Base-by-base conservation (phyloP, 2,113 vertebrate species). In the Apodemus sylvaticus region DNA sequence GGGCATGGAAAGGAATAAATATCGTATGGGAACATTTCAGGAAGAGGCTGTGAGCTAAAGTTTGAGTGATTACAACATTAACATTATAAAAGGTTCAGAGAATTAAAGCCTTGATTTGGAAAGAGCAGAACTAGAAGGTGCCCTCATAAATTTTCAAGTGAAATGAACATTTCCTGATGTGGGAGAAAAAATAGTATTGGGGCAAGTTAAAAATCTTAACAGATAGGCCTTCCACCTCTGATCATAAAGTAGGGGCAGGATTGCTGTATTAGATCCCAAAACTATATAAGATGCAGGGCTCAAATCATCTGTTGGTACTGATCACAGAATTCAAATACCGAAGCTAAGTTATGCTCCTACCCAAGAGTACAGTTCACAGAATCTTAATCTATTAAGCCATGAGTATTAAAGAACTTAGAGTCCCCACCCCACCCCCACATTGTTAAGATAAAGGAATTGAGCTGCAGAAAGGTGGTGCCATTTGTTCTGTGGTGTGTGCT, bases 81-180 rank as follows among this genome's bases (percentile, higher is more conserved):
- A 78, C 55, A 73, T 39, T 77, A 55, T 17, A 48, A 77, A 93
- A 87, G 22, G 0, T 82, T 85, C 77, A 16, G 66, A 77, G 58
- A 96, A 60, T 71, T 92, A 53, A 34, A 89, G 86, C 22, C 36
- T 87, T 85, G 42, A 91, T 78, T 91, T 93, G 86, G 70, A 60
- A 95, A 76, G 39, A 82, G 26, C 45, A 95, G 45, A 93, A 81
- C 81, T 96, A 85, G 51, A 89, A 87, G n/a, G 14, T 68, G 51
- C 58, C 34, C 17, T 94, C 45, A 91, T 39, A 96, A 82, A 95
- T 91, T 95, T 86, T 71, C 17, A 94, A 96, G 66, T 89, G 85
- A 95, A 88, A 85, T 60, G 73, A 94, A 86, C 36, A 79, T n/a
- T 82, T 85, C 91, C 55, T 89, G 36, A 51, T 83, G 36, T 82